Percentiles rank a stretch among this genome's conserved stretches.
phyloP scores from a whole-genome alignment of 2,113 vertebrate species.

The Grammomys surdaster region DNA sequence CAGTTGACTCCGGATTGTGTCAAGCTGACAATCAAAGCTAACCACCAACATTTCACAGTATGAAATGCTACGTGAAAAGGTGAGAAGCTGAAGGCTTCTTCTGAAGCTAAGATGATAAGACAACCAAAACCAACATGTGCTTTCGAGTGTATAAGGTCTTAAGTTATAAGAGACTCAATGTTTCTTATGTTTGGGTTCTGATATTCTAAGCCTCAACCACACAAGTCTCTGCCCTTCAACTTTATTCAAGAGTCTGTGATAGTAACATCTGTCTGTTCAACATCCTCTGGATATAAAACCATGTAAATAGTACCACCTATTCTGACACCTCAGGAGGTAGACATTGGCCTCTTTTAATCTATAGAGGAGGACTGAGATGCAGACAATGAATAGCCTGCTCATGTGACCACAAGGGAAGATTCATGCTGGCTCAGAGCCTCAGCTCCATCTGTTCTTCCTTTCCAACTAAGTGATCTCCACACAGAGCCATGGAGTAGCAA shows the following conservation, averaged over 20 bases:
- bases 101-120: neutral
- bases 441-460: neutral
- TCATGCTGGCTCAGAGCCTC: too few species aligned
- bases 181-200: neutral
- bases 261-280: too few species aligned
- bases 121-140: neutral
- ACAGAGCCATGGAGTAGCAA: fast-evolving
- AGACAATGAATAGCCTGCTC: neutral
- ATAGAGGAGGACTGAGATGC: neutral
- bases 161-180: neutral
- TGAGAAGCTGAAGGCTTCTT: neutral
- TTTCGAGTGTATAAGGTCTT: neutral
- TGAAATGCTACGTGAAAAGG: neutral
- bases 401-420: too few species aligned
- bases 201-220: neutral
- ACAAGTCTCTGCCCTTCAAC: neutral
- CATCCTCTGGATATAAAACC: neutral
- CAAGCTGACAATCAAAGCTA: neutral
- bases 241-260: neutral
- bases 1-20: neutral
- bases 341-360: neutral
- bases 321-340: neutral
- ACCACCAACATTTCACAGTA: neutral
- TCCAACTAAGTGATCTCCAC: neutral
- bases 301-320: too few species aligned